These are phyloP conservation scores for Anarrhichthys ocellatus DNA, from an alignment of 2,113 vertebrate species.

Conservation along the genomic window DNA sequence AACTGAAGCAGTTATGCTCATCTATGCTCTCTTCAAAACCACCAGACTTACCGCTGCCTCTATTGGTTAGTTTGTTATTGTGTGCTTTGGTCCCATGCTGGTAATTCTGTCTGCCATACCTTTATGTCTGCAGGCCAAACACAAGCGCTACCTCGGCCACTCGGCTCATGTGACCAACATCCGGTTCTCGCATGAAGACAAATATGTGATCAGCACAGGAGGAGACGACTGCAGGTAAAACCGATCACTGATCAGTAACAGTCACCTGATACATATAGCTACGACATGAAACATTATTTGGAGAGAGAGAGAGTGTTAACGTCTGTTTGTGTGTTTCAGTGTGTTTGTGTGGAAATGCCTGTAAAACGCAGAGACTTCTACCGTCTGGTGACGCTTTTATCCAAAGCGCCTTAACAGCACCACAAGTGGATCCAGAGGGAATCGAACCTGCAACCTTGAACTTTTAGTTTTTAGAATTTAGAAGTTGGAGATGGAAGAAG, in stretches of 20 bases:
- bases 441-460: constrained; percentile 13
- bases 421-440: constrained; percentile 56
- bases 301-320: not conserved
- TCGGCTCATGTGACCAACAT: constrained; percentile 95
- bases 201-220: constrained; percentile 92
- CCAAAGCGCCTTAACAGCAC: constrained; percentile 59
- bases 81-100: too few species aligned
- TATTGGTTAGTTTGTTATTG: too few species aligned
- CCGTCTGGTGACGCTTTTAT: constrained; percentile 66
- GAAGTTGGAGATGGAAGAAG: not conserved
- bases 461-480: not conserved
- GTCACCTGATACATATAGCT: not conserved
- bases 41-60: too few species aligned
- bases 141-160: constrained; percentile 96
- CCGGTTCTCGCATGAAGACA: constrained; percentile 94
- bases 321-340: constrained; percentile 63
- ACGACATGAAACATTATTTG: not conserved
- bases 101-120: too few species aligned
- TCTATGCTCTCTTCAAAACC: too few species aligned
- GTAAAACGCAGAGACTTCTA: constrained; percentile 23
- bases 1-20: too few species aligned
- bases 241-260: not conserved
- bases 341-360: constrained; percentile 90
- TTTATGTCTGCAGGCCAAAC: constrained; percentile 89
- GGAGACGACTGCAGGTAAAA: constrained; percentile 92